Evolutionary conservation across 1,140 invertebrate species (phyloP).

Genomic region (Drosophila nasuta): DNA sequence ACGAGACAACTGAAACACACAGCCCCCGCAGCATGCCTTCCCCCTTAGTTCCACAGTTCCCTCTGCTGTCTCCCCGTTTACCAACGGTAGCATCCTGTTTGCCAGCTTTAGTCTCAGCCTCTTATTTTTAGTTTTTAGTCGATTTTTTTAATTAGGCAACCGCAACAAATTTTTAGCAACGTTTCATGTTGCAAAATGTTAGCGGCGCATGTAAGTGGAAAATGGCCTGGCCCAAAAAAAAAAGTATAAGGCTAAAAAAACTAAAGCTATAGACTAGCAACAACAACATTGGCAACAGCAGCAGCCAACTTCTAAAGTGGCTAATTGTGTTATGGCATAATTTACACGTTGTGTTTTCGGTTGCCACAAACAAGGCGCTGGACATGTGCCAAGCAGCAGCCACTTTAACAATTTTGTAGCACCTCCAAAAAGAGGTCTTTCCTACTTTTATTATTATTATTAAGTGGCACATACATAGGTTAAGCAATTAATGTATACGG

Average conservation of each 20-base stretch:
- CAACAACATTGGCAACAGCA: constrained; percentile 34
- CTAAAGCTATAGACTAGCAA: constrained; percentile 3
- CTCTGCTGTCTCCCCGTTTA: neutral
- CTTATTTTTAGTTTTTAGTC: constrained; percentile 45
- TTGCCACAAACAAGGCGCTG: constrained; percentile 73
- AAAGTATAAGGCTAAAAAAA: neutral
- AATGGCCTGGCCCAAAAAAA: constrained; percentile 55
- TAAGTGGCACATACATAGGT: constrained; percentile 1
- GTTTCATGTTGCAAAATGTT: constrained; percentile 80
- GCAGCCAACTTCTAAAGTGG: constrained; percentile 76
- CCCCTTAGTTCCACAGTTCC: neutral
- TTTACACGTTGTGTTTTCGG: constrained; percentile 82
- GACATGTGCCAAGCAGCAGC: constrained; percentile 70
- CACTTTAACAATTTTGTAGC: constrained; percentile 58
- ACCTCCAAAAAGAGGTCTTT: neutral
- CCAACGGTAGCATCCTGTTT: constrained; percentile 73
- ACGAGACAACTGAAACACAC: constrained; percentile 58
- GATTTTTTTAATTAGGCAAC: constrained; percentile 77
- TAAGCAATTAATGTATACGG: neutral
- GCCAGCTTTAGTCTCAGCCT: constrained; percentile 42
- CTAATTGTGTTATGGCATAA: constrained; percentile 83
- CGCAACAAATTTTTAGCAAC: constrained; percentile 71
- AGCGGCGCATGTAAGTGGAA: constrained; percentile 75
- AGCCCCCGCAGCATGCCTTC: constrained; percentile 44
- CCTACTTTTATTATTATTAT: neutral